A percentile compares a stretch with the other conserved stretches of the same genome.
Evolutionary conservation across 2,797 vertebrate species (phyloP).

Genomic region (Acestrorhynchus altus): DNA sequence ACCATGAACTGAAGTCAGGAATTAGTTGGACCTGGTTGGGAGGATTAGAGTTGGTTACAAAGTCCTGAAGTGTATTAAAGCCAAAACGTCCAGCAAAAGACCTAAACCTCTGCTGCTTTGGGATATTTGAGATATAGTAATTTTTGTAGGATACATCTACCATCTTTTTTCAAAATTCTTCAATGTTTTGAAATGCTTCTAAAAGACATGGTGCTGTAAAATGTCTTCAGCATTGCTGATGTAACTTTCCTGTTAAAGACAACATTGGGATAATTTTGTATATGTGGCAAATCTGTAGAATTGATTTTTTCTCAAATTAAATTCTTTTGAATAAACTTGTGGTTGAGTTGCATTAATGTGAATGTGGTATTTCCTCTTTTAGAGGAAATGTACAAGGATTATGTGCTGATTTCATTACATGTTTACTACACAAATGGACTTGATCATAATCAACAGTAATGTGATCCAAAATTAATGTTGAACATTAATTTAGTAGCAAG

Average conservation of each 20-base stretch:
- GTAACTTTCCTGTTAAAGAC: not conserved
- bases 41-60: too few species aligned
- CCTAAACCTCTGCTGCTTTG: not conserved
- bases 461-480: too few species aligned
- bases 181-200: conserved; percentile 4
- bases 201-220: not conserved
- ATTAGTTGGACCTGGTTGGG: conserved; percentile 3
- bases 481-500: too few species aligned
- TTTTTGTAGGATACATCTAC: not conserved
- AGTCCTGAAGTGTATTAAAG: not conserved
- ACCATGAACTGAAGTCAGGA: too few species aligned
- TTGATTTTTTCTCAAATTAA: conserved; percentile 11
- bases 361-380: too few species aligned
- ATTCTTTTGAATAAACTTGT: not conserved
- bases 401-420: too few species aligned
- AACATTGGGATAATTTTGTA: conserved; percentile 20
- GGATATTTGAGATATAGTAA: conserved; percentile 1
- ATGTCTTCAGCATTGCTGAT: not conserved
- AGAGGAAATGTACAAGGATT: too few species aligned
- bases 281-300: conserved; percentile 31
- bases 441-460: too few species aligned
- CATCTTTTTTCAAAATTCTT: not conserved
- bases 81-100: conserved; percentile 4
- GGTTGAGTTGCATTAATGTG: not conserved
- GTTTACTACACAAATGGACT: too few species aligned